Conservation (phyloP, 2,888 invertebrate species). For the Callimorpha dominula region DNA sequence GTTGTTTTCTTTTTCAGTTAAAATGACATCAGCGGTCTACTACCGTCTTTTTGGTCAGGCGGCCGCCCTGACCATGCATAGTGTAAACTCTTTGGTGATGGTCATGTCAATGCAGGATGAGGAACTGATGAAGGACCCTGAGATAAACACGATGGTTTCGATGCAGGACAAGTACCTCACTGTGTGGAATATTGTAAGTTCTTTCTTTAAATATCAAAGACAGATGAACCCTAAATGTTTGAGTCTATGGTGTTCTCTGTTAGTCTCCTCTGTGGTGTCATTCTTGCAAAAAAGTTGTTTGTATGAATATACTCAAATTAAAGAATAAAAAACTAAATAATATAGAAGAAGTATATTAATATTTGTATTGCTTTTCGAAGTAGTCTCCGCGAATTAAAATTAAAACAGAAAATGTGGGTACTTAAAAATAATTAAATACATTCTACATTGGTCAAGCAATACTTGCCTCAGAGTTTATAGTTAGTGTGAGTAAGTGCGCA, state of each 20-base stretch:
- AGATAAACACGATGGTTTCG: slow-evolving; percentile 51
- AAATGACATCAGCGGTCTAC: slow-evolving; percentile 30
- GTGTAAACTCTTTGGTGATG: slow-evolving; percentile 47
- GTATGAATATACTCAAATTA: too few species aligned
- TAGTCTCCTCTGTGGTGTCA: too few species aligned
- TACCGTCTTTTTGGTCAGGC: slow-evolving; percentile 59
- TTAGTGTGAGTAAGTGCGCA: too few species aligned
- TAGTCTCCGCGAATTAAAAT: too few species aligned
- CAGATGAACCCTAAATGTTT: background rate
- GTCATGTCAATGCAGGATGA: slow-evolving; percentile 34
- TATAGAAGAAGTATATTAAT: too few species aligned
- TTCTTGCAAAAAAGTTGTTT: too few species aligned
- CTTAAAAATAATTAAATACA: too few species aligned
- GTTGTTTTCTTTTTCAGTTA: slow-evolving; percentile 2
- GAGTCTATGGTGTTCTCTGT: background rate
- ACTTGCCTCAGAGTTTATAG: too few species aligned
- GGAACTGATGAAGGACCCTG: slow-evolving; percentile 50
- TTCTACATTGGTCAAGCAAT: too few species aligned
- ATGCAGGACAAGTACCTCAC: slow-evolving; percentile 61
- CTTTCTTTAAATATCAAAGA: background rate
- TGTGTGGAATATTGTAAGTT: slow-evolving; percentile 70
- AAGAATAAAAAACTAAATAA: too few species aligned
- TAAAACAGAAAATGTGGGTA: too few species aligned
- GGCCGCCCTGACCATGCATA: slow-evolving; percentile 51
- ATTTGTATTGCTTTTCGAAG: too few species aligned